A percentile compares a stretch with the other conserved stretches of the same genome.
phyloP scores from a whole-genome alignment of 2,113 vertebrate species.

The Gobius niger region DNA sequence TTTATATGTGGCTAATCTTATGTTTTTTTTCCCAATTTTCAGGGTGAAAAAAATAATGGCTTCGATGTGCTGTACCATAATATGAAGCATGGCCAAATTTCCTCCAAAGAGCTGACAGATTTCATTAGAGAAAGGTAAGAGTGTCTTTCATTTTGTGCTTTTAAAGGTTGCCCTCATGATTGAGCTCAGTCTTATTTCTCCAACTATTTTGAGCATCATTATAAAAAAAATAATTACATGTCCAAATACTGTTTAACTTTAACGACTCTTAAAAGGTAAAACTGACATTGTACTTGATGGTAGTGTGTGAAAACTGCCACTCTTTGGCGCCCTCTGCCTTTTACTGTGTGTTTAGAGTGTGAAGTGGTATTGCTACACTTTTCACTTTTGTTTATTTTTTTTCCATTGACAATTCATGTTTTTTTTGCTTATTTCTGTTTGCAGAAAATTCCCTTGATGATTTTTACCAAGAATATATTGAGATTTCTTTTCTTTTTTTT shows the following conservation, averaged over 20 bases:
- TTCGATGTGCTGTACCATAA: constrained; percentile 98
- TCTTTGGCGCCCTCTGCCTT: constrained; percentile 44
- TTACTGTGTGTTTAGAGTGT: not conserved
- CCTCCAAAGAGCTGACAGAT: constrained; percentile 94
- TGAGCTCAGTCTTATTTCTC: not conserved
- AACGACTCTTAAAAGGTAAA: no score
- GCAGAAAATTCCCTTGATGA: no score
- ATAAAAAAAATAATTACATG: no score
- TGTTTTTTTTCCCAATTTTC: constrained; percentile 44
- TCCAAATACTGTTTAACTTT: no score
- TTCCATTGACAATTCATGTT: fast-evolving
- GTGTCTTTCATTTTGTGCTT: not conserved
- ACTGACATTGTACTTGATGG: no score
- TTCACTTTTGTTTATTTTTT: not conserved
- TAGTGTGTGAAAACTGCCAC: constrained; percentile 8
- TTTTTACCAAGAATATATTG: no score
- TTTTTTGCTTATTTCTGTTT: no score
- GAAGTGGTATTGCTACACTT: not conserved
- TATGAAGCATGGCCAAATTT: constrained; percentile 97
- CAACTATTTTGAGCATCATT: no score
- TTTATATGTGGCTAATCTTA: not conserved
- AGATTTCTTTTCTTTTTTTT: no score
- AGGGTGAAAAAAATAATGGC: constrained; percentile 98
- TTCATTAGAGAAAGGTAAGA: constrained; percentile 97
- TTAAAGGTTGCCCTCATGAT: not conserved